Evolutionary conservation across 2,113 vertebrate genomes (phyloP), one percentile per base, ranked within the genome.

Genomic region (Riparia riparia): DNA sequence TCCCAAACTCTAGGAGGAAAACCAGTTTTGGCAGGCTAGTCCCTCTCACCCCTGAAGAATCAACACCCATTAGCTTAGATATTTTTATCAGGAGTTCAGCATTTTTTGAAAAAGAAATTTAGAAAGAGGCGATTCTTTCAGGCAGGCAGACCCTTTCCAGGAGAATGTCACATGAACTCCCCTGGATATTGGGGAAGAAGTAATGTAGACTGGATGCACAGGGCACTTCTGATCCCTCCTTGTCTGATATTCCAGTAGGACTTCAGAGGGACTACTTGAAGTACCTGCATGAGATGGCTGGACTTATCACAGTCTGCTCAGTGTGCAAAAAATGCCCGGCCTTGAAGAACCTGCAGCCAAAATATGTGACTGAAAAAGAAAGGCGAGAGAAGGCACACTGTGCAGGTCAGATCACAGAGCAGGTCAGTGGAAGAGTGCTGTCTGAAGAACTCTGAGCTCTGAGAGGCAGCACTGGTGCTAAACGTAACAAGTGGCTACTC

Each of bases 371-470:
- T 6, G 8, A 71, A 76, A 57, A 77, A 26, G 25, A 61, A 70
- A 79, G 45, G 45, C 60, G 51, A 45, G 25, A 64, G 26, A 89
- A 63, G 14, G 41, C 7, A 17, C 50, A 44, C 34, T 10, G 17
- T 15, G 41, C 76, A 34, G 37, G 37, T 42, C 0, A 0, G 34
- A 73, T 22, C 3, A 0, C 26, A 39, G 37, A 0, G 1, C 10
- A 28, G 29, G 20, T 32, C 32, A 37, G 49, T 7, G 39, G 41
- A 82, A 60, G 18, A 60, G 15, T 1, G 2, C 8, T 29, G n/a
- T 32, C n/a, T 4, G 21, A 45, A 85, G 39, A 61, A 2, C 13
- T 53, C 54, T 34, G 11, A 42, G 53, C 66, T 72, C 49, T 4
- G 3, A 61, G 26, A 32, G 37, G 25, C 61, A 56, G 49, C 58